Evolutionary conservation across 1,140 invertebrate species (phyloP), one percentile per base, ranked within the genome.

Genomic region (Pseudomyrmex pallidus): DNA sequence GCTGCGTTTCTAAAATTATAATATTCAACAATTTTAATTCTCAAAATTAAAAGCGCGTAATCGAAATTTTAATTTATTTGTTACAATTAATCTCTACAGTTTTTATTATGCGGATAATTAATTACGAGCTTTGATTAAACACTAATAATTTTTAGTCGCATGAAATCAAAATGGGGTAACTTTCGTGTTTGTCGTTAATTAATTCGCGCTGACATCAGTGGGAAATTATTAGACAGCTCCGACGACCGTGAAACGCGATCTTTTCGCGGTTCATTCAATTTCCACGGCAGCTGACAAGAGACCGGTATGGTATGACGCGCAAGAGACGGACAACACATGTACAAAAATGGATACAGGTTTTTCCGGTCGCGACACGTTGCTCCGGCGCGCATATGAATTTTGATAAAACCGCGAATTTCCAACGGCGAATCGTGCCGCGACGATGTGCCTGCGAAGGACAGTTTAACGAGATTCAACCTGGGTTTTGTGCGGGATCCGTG

Each of bases 371-470:
- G 54, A 46, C 70, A 63, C 46, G 46, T 63, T 20, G 5, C 5
- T 17, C 22, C 20, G 73, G 46, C 8, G 70, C 17, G 35, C 68
- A 50, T 89, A 89, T 88, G 87, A 89, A 88, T 89, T 89, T 88
- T 87, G 87, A 89, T 89, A 89, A 89, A 89, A 88, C 61, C 87
- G 72, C 64, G 84, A 88, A 86, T 88, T 86, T 86, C 70, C 80
- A 84, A 35, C 74, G 80, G 82, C 88, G 76, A 77, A 86, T 83
- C 84, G 63, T 85, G 64, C 20, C 76, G 54, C 22, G 57, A 48
- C 59, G 54, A n/a, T 63, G 56, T 59, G 74, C 86, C 87, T 89
- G 87, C 87, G 46, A 48, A 89, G 76, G 87, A 89, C 87, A 89
- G 87, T 88, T 89, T 88, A 89, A 89, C 87, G 87, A 89, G 87